A percentile compares a stretch with the other conserved stretches of the same genome.
These are phyloP conservation scores for Hipposideros armiger DNA, from an alignment of 2,113 vertebrate species.

Conservation along the genomic window DNA sequence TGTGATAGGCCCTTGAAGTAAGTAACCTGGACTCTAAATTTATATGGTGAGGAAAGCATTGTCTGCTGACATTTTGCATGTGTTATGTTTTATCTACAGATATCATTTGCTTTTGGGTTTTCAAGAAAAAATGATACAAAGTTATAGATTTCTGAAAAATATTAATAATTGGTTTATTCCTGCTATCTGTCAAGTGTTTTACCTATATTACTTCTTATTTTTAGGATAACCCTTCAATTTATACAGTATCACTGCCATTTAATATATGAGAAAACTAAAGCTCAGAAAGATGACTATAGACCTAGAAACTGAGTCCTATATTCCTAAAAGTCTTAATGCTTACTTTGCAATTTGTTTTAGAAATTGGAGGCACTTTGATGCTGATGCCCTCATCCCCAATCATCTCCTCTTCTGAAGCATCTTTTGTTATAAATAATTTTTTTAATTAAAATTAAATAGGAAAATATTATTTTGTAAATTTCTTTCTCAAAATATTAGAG, in stretches of 20 bases:
- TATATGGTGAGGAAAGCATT: background rate
- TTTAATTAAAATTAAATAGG: background rate
- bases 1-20: background rate
- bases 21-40: background rate
- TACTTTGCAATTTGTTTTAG: background rate
- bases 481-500: background rate
- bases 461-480: background rate
- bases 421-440: background rate
- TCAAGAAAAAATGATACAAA: slow-evolving; percentile 19
- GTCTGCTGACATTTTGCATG: background rate
- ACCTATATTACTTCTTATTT: background rate
- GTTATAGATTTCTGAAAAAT: background rate
- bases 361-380: background rate
- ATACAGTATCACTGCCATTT: background rate
- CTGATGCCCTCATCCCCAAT: background rate
- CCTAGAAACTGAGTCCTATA: background rate
- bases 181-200: background rate
- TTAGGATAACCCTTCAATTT: slow-evolving; percentile 1
- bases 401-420: background rate
- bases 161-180: slow-evolving; percentile 35
- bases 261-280: background rate
- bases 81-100: background rate
- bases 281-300: background rate
- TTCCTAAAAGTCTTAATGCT: background rate
- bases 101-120: background rate